phyloP scores from a whole-genome alignment of 2,888 invertebrate genomes.

The Choreutis nemorana region DNA sequence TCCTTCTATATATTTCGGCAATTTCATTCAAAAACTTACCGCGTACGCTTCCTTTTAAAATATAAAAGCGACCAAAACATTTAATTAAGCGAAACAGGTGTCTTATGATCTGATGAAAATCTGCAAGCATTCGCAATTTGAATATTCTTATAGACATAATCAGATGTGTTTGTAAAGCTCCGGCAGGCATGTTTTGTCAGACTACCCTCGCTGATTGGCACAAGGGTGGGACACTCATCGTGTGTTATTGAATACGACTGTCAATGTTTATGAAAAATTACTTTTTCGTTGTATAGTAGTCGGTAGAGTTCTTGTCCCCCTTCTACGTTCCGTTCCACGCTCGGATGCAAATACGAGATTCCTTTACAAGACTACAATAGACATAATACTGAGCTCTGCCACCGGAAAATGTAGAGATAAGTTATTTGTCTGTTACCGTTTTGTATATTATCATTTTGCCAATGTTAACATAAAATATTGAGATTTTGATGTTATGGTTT shows the following conservation, averaged over 20 bases:
- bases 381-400: conserved; percentile 37
- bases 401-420: conserved; percentile 47
- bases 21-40: too few species aligned
- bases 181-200: too few species aligned
- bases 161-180: too few species aligned
- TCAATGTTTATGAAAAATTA: conserved; percentile 45
- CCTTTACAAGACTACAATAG: conserved; percentile 46
- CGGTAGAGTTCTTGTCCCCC: conserved; percentile 28
- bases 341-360: conserved; percentile 52
- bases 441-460: conserved; percentile 7
- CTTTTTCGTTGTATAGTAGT: conserved; percentile 38
- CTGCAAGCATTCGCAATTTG: too few species aligned
- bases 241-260: conserved; percentile 41
- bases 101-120: too few species aligned
- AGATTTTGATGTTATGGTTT: not conserved
- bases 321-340: conserved; percentile 23
- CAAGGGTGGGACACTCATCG: conserved; percentile 30
- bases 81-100: too few species aligned
- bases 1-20: too few species aligned
- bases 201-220: too few species aligned
- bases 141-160: too few species aligned
- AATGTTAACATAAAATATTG: conserved; percentile 8
- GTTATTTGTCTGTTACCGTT: conserved; percentile 36
- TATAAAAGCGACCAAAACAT: too few species aligned
- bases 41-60: too few species aligned